Evolutionary conservation across 2,113 vertebrate genomes (phyloP), one percentile per base, ranked within the genome.

Genomic region (Oostethus manadensis): DNA sequence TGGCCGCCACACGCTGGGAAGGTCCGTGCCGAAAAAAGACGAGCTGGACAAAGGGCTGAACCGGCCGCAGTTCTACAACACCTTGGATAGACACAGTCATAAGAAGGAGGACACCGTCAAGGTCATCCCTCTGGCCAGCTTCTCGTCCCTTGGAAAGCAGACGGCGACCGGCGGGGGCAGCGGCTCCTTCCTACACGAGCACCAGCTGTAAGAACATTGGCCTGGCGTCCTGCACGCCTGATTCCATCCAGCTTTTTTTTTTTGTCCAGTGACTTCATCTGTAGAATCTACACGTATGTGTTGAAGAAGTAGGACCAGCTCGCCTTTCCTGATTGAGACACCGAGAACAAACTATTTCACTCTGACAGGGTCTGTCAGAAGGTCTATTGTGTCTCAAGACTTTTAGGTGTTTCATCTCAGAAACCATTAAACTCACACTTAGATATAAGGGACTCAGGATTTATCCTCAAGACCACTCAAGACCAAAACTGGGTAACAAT

Each of bases 101-200:
- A 86, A 88, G 70, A 92, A 88, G 71, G 93, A 94, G 70, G 92
- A 96, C 38, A 86, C 93, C 0, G 85, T 93, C 78, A 96, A 97
- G 89, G 90, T 95, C 67, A 98, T 98, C 69, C 91, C 93, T 11
- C 87, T 97, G 87, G 93, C 92, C 44, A 96, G 90, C 77, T 96
- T 98, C 62, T 87, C 90, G 6, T 80, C 89, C 20, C 80, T 85
- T 0, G 66, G 83, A 67, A 90, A 91, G 67, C 87, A 90, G 78
- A 77, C 83, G 0, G 76, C 88, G 0, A 72, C 79, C 13, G 76
- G 88, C 2, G 87, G 79, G 13, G 68, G 71, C 17, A 83, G 79
- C 62, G 18, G 85, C 16, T 64, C 90, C 0, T 92, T 94, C 74
- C 62, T 94, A 56, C 91, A 93, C 8, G 95, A 97, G 89, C 91